Evolutionary conservation across 2,888 invertebrate genomes (phyloP).

Genomic region (Diarsia brunnea): DNA sequence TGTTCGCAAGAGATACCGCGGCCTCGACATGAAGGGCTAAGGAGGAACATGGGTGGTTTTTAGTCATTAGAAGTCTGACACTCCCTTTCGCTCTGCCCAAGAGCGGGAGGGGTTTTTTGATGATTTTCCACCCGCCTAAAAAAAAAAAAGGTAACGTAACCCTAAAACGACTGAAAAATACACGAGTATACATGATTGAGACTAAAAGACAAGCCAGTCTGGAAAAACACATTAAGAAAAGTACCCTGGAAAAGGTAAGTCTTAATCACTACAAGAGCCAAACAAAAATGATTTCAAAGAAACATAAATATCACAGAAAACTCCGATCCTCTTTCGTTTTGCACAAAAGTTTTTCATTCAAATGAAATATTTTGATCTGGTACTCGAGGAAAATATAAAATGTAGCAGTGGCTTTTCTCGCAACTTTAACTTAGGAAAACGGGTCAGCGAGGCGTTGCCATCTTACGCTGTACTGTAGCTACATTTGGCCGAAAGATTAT

Average conservation of each 20-base stretch:
- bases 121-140: too few relatives aligned
- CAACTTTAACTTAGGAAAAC: conserved; percentile 44
- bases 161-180: background rate
- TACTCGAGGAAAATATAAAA: conserved; percentile 51
- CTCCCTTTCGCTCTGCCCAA: too few relatives aligned
- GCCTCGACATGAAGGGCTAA: too few relatives aligned
- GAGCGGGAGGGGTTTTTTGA: too few relatives aligned
- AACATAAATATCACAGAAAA: conserved; percentile 38
- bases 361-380: conserved; percentile 58
- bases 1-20: too few relatives aligned
- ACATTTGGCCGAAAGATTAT: conserved; percentile 21
- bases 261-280: conserved; percentile 16
- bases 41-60: too few relatives aligned
- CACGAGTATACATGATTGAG: background rate
- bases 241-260: conserved; percentile 17
- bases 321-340: conserved; percentile 48
- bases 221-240: conserved; percentile 5
- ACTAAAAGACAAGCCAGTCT: background rate
- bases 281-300: conserved; percentile 28
- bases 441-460: conserved; percentile 45
- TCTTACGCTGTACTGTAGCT: conserved; percentile 21
- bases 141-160: too few relatives aligned
- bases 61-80: too few relatives aligned
- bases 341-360: conserved; percentile 47
- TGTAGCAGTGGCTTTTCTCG: conserved; percentile 32